Evolutionary conservation across 2,113 vertebrate genomes (phyloP).

Genomic region (Calyptomena viridis): DNA sequence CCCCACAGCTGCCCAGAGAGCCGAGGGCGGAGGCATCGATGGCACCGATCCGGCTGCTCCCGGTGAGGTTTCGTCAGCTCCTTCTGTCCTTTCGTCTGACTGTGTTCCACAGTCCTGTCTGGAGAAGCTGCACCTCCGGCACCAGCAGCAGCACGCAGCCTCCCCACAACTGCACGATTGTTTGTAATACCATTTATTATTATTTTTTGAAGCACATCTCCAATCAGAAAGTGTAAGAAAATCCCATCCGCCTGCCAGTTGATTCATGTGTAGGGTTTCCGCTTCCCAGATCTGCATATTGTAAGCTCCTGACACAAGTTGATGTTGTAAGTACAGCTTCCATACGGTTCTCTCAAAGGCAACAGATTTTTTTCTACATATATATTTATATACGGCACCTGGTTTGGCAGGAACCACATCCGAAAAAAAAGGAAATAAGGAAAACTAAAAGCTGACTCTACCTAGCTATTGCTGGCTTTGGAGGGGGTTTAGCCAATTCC

Average conservation of each 20-base stretch:
- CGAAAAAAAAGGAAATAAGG: slow-evolving; percentile 24
- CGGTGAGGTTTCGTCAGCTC: not conserved
- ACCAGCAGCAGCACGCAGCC: not conserved
- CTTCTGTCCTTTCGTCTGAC: not conserved
- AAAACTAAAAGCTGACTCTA: slow-evolving; percentile 1
- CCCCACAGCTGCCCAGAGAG: not conserved
- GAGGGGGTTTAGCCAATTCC: not conserved
- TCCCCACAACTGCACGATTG: not conserved
- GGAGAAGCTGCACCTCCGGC: not conserved
- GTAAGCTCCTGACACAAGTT: slow-evolving; percentile 54
- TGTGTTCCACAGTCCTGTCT: not conserved
- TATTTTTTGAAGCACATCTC: not conserved
- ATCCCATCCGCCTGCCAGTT: slow-evolving; percentile 51
- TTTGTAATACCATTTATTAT: not conserved
- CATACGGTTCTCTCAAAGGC: slow-evolving; percentile 55
- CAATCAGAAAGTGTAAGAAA: slow-evolving; percentile 25
- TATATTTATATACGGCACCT: slow-evolving; percentile 67
- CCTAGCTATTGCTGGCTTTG: not conserved
- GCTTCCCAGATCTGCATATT: slow-evolving; percentile 59
- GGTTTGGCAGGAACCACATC: slow-evolving; percentile 52
- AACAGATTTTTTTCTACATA: slow-evolving; percentile 58
- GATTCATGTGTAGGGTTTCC: slow-evolving; percentile 61
- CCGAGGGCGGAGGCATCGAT: not conserved
- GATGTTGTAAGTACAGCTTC: slow-evolving; percentile 46
- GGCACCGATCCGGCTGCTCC: not conserved